Conservation (phyloP, 2,888 invertebrate genomes). For the Monoplex corrugatus region DNA sequence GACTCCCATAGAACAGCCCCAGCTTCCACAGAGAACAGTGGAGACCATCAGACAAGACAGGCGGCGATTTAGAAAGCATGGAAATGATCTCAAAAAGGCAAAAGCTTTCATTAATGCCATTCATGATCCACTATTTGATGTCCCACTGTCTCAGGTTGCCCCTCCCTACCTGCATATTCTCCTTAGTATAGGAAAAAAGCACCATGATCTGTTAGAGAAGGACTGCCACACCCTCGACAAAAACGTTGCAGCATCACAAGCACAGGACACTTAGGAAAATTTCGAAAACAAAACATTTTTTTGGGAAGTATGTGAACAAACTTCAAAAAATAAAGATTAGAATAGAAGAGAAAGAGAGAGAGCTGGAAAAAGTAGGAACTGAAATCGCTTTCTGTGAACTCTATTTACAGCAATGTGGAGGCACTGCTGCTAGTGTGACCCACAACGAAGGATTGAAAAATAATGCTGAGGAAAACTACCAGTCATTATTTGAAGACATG, state of each 20-base stretch:
- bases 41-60: not conserved
- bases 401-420: no score
- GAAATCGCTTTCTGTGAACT: not conserved
- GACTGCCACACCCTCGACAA: not conserved
- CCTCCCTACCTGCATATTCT: conserved; percentile 34
- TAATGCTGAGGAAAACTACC: not conserved
- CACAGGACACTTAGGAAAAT: not conserved
- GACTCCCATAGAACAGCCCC: not conserved
- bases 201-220: conserved; percentile 18
- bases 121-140: not conserved
- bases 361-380: not conserved
- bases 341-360: not conserved
- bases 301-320: not conserved
- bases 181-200: conserved; percentile 21
- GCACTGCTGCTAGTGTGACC: not conserved
- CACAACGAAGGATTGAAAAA: not conserved
- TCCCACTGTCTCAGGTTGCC: not conserved
- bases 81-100: not conserved
- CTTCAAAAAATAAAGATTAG: not conserved
- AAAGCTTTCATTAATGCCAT: not conserved
- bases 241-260: not conserved
- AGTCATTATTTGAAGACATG: no score
- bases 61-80: not conserved
- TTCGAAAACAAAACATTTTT: not conserved
- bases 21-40: not conserved